A percentile compares a stretch with the other conserved stretches of the same genome.
phyloP scores from a whole-genome alignment of 1,140 invertebrate genomes.

The Brachystomella parvula region DNA sequence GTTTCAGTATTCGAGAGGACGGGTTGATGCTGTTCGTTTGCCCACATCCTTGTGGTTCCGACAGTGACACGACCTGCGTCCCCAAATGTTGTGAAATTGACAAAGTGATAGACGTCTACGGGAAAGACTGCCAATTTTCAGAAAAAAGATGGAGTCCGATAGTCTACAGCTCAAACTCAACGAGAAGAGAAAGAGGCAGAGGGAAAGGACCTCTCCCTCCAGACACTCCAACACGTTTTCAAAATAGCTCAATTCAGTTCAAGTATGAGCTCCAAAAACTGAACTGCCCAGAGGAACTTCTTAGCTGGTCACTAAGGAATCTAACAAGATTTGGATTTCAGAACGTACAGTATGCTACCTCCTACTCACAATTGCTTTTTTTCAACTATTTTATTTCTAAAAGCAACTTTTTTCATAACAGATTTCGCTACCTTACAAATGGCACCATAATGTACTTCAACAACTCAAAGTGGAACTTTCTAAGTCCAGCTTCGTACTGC shows the following conservation, averaged over 20 bases:
- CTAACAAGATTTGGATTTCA: background rate
- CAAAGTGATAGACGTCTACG: background rate
- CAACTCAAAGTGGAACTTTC: conserved; percentile 1
- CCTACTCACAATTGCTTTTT: background rate
- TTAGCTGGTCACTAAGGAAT: background rate
- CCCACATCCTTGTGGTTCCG: background rate
- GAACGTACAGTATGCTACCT: background rate
- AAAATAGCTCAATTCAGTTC: background rate
- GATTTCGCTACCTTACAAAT: conserved; percentile 4
- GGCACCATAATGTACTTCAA: background rate
- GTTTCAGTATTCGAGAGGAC: background rate
- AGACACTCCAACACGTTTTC: background rate
- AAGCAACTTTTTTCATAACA: background rate
- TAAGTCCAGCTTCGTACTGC: background rate
- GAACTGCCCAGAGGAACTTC: background rate
- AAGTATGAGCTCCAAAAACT: background rate
- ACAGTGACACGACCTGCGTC: background rate
- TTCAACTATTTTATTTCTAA: background rate
- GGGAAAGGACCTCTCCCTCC: background rate
- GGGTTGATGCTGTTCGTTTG: background rate
- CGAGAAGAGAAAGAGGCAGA: background rate
- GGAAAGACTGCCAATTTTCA: background rate
- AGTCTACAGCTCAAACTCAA: background rate
- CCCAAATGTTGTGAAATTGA: conserved; percentile 16
- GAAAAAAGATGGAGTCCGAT: background rate